Percentiles rank a stretch among this genome's conserved stretches.
Conservation (phyloP, 2,113 vertebrate genomes). For the Rhabdomys dilectus region DNA sequence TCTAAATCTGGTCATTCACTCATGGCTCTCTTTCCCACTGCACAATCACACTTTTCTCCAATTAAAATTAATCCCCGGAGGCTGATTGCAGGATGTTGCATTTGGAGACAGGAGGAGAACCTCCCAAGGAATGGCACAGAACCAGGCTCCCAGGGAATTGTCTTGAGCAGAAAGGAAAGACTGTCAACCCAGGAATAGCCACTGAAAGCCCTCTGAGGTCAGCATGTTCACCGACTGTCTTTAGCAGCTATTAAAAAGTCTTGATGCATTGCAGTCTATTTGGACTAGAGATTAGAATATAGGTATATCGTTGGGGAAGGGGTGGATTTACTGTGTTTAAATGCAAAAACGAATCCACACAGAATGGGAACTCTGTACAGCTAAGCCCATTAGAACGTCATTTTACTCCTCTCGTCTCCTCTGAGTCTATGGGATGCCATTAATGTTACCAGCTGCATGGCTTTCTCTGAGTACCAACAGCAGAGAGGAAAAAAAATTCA, state of each 20-base stretch:
- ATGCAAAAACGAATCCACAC: conserved; percentile 83
- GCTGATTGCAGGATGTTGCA: conserved; percentile 49
- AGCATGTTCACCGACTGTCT: conserved; percentile 68
- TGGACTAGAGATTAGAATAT: conserved; percentile 82
- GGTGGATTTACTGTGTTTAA: conserved; percentile 80
- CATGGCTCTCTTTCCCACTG: not conserved
- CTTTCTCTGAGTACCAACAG: conserved; percentile 86
- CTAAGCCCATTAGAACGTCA: conserved; percentile 85
- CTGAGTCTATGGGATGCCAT: conserved; percentile 85
- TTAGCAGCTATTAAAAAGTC: conserved; percentile 50
- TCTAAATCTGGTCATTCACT: not conserved
- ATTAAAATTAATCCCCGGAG: conserved; percentile 76
- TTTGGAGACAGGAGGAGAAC: conserved; percentile 63
- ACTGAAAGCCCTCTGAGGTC: conserved; percentile 51
- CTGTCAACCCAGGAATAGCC: not conserved
- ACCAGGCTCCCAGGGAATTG: conserved; percentile 9
- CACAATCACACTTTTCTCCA: conserved; percentile 76
- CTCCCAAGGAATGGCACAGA: conserved; percentile 50
- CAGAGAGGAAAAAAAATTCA: conserved; percentile 21
- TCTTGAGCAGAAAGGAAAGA: not conserved
- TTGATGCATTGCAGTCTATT: conserved; percentile 81
- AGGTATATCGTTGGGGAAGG: conserved; percentile 78
- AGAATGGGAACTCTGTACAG: conserved; percentile 84
- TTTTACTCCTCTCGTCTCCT: conserved; percentile 87
- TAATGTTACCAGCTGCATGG: conserved; percentile 88